Percentiles rank a stretch among this genome's conserved stretches.
Conservation (phyloP, 2,113 vertebrate genomes). For the Bombycilla garrulus region DNA sequence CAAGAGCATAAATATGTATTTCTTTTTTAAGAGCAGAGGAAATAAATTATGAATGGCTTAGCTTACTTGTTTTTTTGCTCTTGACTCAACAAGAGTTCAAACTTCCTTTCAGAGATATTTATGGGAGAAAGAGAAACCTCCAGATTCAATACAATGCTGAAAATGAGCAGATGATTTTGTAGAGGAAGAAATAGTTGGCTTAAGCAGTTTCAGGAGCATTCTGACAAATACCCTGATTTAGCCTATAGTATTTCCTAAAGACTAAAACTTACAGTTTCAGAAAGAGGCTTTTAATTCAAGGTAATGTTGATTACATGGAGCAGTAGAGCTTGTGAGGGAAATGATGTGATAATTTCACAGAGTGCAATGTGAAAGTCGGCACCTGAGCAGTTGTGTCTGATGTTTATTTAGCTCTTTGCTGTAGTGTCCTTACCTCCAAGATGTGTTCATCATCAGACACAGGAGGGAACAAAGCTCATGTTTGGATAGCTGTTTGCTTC, state of each 20-base stretch:
- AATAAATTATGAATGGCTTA: not conserved
- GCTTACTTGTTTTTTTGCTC: not conserved
- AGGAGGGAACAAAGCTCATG: not conserved
- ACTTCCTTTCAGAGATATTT: not conserved
- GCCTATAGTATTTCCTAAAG: not conserved
- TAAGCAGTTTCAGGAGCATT: not conserved
- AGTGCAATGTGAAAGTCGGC: accelerated
- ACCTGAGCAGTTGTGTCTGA: not conserved
- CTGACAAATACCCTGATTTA: not conserved
- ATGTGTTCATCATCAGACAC: not conserved
- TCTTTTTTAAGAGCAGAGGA: not conserved
- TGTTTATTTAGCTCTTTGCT: not conserved
- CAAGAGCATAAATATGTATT: not conserved
- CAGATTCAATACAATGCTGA: not conserved
- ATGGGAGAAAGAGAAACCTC: not conserved
- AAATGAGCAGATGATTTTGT: not conserved
- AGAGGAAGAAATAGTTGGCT: not conserved
- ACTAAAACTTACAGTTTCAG: not conserved
- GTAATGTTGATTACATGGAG: not conserved
- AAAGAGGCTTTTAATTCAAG: not conserved
- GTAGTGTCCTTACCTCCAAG: not conserved
- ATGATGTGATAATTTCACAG: not conserved
- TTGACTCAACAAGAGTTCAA: not conserved
- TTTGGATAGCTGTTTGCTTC: not conserved
- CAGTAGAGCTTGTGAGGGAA: not conserved